Evolutionary conservation across 92 coral and sea anemone genomes (phyloP), one percentile per base, ranked within the genome.

Genomic region (Siderastrea siderea): DNA sequence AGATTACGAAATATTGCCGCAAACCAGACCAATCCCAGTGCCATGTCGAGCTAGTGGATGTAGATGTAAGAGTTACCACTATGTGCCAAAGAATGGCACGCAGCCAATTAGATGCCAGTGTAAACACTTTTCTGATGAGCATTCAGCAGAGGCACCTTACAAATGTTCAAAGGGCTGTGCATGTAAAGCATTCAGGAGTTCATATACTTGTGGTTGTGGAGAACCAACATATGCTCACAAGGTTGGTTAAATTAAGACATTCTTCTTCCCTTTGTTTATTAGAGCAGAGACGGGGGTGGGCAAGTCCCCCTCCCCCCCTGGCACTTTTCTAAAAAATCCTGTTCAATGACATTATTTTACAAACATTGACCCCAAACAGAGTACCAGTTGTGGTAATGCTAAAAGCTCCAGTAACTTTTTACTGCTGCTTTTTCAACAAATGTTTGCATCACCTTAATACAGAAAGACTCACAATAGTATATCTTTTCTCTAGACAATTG

Each of bases 21-120:
- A 88, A 58, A 87, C 93, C 83, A 81, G 99, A 68, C 99, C 99
- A 12, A 85, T 95, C 62, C 97, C 90, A 75, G 87, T 95, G 14
- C 99, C 99, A 9, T 97, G 99, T 77, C 82, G 80, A 74, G 94
- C 90, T 2, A 85, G 77, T 66, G 98, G 95, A 62, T 97, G 99
- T 86, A 94, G 92, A 91, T 97, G 99, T 75, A 80, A 93, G 59
- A 93, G 93, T 75, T 97, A 93, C 77, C 81, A 88, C 79, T 97
- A 95, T 75, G 94, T 97, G 5, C 99, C 99, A 59, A 96, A 92
- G 90, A 97, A 97, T 84, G 98, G 99, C 62, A 89, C 97, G 0
- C 98, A 90, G 86, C 99, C 98, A 77, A 95, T 97, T 89, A 96
- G 99, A 90, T 97, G 99, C 72, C 98, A 94, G 84, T 97, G 99